phyloP scores from a whole-genome alignment of 1,140 invertebrate genomes.

The Drosophila leontia region DNA sequence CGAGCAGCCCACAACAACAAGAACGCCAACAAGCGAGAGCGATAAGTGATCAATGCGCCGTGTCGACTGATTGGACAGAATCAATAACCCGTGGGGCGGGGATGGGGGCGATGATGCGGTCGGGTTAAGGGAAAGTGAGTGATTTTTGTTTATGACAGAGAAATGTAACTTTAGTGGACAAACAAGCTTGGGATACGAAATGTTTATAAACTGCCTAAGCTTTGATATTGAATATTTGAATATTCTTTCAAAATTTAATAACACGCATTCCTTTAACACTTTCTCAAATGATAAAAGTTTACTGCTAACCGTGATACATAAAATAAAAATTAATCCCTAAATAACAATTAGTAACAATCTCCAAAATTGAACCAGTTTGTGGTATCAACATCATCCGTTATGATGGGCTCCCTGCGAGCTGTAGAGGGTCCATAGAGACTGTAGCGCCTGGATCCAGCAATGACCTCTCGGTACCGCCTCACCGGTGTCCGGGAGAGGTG shows the following conservation, averaged over 20 bases:
- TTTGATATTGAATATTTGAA: too few species aligned
- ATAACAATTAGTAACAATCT: conserved; percentile 40
- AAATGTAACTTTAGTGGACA: neutral
- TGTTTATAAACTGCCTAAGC: neutral
- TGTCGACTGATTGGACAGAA: conserved; percentile 77
- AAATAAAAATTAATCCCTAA: neutral
- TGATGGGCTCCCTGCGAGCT: conserved; percentile 58
- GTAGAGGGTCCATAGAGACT: conserved; percentile 68
- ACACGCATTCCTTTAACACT: too few species aligned
- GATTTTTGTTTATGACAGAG: conserved; percentile 1
- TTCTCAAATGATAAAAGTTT: too few species aligned
- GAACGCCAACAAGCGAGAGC: conserved; percentile 48
- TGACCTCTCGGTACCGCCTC: conserved; percentile 63
- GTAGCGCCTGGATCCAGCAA: conserved; percentile 60
- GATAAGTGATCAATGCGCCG: conserved; percentile 74
- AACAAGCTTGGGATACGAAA: neutral
- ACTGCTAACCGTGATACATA: too few species aligned
- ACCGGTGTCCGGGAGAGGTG: conserved; percentile 65
- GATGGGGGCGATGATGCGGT: neutral
- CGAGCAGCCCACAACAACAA: conserved; percentile 28
- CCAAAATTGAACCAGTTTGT: conserved; percentile 55
- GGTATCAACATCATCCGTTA: conserved; percentile 61
- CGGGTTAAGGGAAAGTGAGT: conserved; percentile 20
- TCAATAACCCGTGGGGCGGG: conserved; percentile 11
- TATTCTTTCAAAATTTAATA: too few species aligned